Conservation (phyloP, 2,113 vertebrate genomes). For the Petroica traversi region DNA sequence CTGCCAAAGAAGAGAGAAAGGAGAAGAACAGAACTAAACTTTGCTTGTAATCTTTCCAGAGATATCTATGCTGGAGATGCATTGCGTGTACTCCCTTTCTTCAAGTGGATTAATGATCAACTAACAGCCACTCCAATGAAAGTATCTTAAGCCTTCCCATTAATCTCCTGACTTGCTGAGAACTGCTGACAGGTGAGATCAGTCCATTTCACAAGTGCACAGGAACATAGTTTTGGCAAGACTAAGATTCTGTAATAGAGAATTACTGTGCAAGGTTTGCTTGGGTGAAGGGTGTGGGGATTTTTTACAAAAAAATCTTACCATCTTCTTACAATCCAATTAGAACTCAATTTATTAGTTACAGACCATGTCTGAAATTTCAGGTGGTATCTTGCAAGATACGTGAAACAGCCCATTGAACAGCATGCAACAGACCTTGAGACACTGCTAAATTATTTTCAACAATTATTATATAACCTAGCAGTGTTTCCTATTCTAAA, state of each 20-base stretch:
- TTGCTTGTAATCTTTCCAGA: not conserved
- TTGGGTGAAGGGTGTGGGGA: not conserved
- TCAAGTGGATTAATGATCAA: constrained; percentile 25
- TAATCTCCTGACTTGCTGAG: constrained; percentile 36
- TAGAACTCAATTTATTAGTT: not conserved
- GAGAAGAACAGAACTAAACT: not conserved
- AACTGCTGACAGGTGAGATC: constrained; percentile 58
- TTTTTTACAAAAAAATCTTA: not conserved
- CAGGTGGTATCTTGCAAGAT: not conserved
- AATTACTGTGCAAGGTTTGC: not conserved
- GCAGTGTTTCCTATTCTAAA: not conserved
- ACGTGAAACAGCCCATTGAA: not conserved
- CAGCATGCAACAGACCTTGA: not conserved
- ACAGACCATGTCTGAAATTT: not conserved
- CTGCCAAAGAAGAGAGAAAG: not conserved
- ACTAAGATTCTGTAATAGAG: not conserved
- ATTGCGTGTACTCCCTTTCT: not conserved
- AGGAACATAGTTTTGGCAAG: not conserved
- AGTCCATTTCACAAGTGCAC: constrained; percentile 24
- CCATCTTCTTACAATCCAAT: not conserved
- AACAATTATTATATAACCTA: not conserved
- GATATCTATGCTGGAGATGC: not conserved
- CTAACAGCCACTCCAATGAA: not conserved
- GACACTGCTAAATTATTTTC: not conserved
- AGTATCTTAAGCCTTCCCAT: constrained; percentile 22